Evolutionary conservation across 1,140 invertebrate genomes (phyloP), one percentile per base, ranked within the genome.

Genomic region (Zaprionus tsacasi): DNA sequence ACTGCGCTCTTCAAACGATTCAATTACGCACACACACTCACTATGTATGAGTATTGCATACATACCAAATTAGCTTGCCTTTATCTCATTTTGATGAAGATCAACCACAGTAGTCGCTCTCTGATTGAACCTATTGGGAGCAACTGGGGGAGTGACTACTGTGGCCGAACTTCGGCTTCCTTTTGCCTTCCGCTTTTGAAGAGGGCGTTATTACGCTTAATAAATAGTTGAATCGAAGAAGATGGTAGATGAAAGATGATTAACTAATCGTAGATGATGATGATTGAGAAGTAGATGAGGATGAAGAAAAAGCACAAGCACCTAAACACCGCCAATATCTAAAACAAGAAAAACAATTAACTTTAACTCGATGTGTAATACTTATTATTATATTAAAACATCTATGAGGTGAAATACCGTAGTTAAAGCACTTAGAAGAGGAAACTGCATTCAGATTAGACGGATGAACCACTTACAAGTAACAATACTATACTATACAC

Each of bases 321-420:
- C 38, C 55, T 48, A 36, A 45, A 67, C 76, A 78, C 76, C 67
- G 76, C 76, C 76, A 78, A 70, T 61, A 67, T 61, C n/a, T 36
- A 30, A 40, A 36, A 27, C 54, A 30, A 8, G n/a, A 65, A 72
- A 30, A 64, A 64, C 61, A 65, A 65, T 56, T 65, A 56, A 65
- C 5, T 56, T 65, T 56, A 56, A 65, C 8, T 25, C 17, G 15
- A 50, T 50, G 45, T 50, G 45, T 25, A 55, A 55, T 27, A 55
- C 13, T 25, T 21, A 21, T 27, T 27, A 55, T 13, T 30, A 54
- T 54, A 6, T 10, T 30, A 55, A 8, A 55, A 30, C 5, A 55
- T 55, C 30, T 25, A 55, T 27, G 52, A 50, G 17, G 45, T 50
- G 45, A 50, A 50, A 50, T 50, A 50, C 45, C 45, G 10, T 64